Base-by-base conservation (phyloP, 2,113 vertebrate species). In the Myxocyprinus asiaticus region DNA sequence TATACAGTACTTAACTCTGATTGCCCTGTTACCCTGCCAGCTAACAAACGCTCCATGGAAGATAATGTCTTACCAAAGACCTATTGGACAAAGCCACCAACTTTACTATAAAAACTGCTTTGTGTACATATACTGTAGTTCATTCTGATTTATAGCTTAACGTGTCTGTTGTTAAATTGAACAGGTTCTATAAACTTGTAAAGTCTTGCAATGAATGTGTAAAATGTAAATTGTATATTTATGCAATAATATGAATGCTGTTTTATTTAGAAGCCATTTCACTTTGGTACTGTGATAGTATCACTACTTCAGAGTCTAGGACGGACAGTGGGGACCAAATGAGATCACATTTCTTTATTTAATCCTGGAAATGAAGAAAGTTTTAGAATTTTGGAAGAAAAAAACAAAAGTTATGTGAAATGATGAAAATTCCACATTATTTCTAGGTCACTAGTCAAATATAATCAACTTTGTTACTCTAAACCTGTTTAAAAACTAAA, bases 181-280 rank as follows among this genome's bases (percentile, higher is more conserved):
- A 14, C 5, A 15, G n/a, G 17, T 66, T 8, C 22, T 33, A 33
- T 33, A 33, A 33, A 33, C 22, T 33, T 33, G 22, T 3, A 33
- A 33, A 33, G 22, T 33, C 14, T 0, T n/a, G n/a, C 6, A 15
- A 15, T 58, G 42, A 10, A 72, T 11, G 42, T 79, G 17, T 58
- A 66, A 73, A 59, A 67, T 42, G 50, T 74, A 66, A 73, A 59
- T 74, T 42, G 50, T 74, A n/a, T 66, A 62, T 63, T 72, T 66
- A 33, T 80, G 44, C 55, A 66, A 67, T 73, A 73, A 80, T 73
- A 0, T 3, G 3, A 59, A 59, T 42, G 45, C 42, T 33, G 22
- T 6, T n/a, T 56, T 65, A 55, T 77, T 61, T 7, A 58, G 12
- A 47, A 0, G 4, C 4, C 1, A n/a, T 33, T 50, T 33, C 22